Evolutionary conservation across 92 coral and sea anemone species (phyloP), one percentile per base, ranked within the genome.

Genomic region (Zoanthus sociatus): DNA sequence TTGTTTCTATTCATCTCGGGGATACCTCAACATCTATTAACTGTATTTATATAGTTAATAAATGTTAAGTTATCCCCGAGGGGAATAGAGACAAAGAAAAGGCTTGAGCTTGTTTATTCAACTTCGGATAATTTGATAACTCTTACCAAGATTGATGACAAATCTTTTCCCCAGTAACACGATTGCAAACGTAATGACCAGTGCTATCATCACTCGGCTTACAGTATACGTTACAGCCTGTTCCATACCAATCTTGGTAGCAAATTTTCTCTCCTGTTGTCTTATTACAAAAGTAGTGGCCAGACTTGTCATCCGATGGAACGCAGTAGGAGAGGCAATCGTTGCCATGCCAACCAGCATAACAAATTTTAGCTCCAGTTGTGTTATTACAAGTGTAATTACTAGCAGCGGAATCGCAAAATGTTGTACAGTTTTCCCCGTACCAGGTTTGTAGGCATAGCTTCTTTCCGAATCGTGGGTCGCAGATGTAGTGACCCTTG

Each of bases 131-230:
- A 26, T 26, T 26, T 26, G 26, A 26, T 26, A 26, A 26, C 20
- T 94, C 96, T 78, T 86, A 88, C 96, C 94, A 93, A 66, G 20
- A 71, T 6, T 6, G 83, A 20, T 76, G 42, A 79, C 96, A 93
- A 12, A 81, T 16, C 54, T 86, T 93, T 17, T 37, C 54, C 31
- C 96, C 96, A 32, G 87, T 91, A 18, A 6, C n/a, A 48, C 33
- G 26, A 47, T 93, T 56, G 50, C 96, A 93, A 3, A 37, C 32
- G 70, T 82, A 93, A 32, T 91, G 96, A 9, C 83, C 94, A 20
- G 46, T 77, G 44, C 37, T 31, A 73, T 90, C 92, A 7, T 87
- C 83, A 2, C 92, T 90, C 7, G 92, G 84, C 13, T 54, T 31
- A 73, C 98, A 95, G 75, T 72, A 71, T 7, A 81, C 77, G 2